Evolutionary conservation across 2,797 vertebrate genomes (phyloP).

Genomic region (Enteromius radiatus): DNA sequence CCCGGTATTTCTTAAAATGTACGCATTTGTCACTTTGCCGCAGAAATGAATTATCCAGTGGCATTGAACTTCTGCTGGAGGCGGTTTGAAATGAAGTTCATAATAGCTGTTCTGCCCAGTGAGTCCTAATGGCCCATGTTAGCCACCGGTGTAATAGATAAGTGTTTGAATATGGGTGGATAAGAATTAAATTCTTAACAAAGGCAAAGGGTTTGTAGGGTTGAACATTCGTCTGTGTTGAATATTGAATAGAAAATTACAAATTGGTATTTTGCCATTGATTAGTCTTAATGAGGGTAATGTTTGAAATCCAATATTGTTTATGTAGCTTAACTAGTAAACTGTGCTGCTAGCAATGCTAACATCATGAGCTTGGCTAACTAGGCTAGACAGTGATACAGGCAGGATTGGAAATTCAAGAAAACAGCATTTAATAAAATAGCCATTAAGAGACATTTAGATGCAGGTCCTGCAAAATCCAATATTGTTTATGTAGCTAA

Average conservation of each 20-base stretch:
- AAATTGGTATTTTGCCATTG: neutral
- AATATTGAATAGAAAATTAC: neutral
- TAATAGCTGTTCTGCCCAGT: constrained; percentile 87
- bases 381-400: neutral
- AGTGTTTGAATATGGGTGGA: constrained; percentile 86
- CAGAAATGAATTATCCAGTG: constrained; percentile 79
- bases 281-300: neutral
- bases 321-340: neutral
- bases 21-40: constrained; percentile 78
- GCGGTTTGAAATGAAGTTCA: constrained; percentile 93
- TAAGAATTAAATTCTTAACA: constrained; percentile 84
- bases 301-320: neutral
- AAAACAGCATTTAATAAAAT: no score
- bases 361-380: neutral
- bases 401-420: no score
- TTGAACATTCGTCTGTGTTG: constrained; percentile 9
- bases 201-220: constrained; percentile 70
- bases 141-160: constrained; percentile 81
- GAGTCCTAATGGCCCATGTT: constrained; percentile 90
- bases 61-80: constrained; percentile 83
- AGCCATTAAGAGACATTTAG: no score
- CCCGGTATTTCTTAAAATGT: constrained; percentile 69
- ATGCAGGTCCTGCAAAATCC: no score
- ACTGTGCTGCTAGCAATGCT: neutral
- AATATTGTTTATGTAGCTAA: constrained; percentile 4